Percentiles rank a stretch among this genome's conserved stretches.
Conservation (phyloP, 2,113 vertebrate genomes). For the Vulpes lagopus region DNA sequence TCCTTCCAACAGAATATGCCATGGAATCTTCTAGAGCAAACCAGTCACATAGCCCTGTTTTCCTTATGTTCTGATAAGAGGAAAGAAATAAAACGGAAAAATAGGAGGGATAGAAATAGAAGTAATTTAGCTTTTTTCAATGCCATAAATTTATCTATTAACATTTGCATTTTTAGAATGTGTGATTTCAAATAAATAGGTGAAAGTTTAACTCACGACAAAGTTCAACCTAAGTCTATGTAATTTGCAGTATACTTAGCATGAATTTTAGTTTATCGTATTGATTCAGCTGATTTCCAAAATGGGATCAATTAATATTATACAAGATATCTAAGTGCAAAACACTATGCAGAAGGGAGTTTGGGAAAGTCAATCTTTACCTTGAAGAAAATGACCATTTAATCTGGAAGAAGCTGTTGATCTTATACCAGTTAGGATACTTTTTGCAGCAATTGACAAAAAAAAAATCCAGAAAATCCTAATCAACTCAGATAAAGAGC, state of each 20-base stretch:
- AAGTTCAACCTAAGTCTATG: neutral
- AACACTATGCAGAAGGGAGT: neutral
- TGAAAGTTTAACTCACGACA: neutral
- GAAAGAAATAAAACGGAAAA: neutral
- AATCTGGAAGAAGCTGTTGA: neutral
- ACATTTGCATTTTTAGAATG: neutral
- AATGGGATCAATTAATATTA: neutral
- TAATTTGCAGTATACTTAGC: neutral
- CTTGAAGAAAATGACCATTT: neutral
- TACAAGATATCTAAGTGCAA: neutral
- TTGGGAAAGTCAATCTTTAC: neutral
- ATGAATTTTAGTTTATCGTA: neutral
- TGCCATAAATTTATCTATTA: neutral
- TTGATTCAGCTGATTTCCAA: neutral
- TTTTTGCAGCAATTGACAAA: neutral
- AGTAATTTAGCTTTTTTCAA: neutral
- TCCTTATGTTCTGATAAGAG: neutral
- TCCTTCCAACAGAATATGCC: neutral
- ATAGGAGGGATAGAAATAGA: neutral
- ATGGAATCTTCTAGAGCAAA: neutral
- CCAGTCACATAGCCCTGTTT: neutral
- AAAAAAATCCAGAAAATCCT: neutral
- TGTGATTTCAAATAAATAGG: neutral
- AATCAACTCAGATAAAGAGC: neutral
- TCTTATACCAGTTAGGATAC: neutral